phyloP scores from a whole-genome alignment of 2,113 vertebrate genomes.

The Phasianus colchicus region DNA sequence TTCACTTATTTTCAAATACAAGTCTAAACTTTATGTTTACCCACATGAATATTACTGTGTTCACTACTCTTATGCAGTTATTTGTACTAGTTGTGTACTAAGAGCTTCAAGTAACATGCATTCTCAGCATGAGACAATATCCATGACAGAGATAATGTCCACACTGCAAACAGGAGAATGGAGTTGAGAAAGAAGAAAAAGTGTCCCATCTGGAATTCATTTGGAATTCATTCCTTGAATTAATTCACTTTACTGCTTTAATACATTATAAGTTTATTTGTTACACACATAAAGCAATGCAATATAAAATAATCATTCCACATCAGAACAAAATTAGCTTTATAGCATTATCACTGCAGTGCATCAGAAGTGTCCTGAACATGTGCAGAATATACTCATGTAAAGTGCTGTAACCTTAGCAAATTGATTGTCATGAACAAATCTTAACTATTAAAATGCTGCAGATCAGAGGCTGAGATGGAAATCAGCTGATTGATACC shows the following conservation, averaged over 20 bases:
- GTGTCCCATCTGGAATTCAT: background rate
- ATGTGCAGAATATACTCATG: background rate
- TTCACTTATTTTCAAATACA: background rate
- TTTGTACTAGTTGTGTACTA: background rate
- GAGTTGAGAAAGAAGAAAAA: background rate
- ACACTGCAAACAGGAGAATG: background rate
- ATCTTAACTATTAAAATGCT: background rate
- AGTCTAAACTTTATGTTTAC: background rate
- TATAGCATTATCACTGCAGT: background rate
- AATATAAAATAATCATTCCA: background rate
- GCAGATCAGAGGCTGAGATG: background rate
- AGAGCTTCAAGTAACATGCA: background rate
- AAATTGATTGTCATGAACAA: background rate
- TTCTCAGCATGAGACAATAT: background rate
- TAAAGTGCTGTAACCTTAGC: background rate
- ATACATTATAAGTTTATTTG: background rate
- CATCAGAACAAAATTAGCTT: background rate
- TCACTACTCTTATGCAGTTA: background rate
- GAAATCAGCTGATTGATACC: background rate
- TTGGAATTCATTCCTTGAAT: background rate
- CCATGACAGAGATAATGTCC: background rate
- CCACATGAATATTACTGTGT: background rate
- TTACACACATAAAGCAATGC: background rate
- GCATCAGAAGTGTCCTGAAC: background rate
- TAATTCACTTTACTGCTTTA: background rate